Conservation (phyloP, 1,140 invertebrate genomes). For the Dryas iulia region DNA sequence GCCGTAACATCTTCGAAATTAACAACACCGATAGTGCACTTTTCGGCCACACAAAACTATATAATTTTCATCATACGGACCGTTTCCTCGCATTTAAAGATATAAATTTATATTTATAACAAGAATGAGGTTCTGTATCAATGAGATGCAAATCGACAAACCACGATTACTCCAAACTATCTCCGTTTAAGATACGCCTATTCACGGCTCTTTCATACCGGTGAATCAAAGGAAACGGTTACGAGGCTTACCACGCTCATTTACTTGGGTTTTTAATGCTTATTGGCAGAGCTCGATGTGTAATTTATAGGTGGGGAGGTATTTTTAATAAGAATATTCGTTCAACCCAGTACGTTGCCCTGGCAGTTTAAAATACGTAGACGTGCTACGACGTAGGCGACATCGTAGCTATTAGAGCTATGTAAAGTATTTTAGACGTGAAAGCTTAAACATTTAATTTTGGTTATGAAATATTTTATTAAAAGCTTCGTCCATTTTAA, state of each 20-base stretch:
- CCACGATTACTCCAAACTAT: neutral
- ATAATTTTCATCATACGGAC: neutral
- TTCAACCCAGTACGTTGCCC: neutral
- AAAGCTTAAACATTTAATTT: neutral
- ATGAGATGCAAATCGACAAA: neutral
- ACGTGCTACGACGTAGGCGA: constrained; percentile 2
- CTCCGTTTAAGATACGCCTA: neutral
- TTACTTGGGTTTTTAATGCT: neutral
- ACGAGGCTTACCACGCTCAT: neutral
- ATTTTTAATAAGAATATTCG: constrained; percentile 1
- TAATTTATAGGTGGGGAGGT: neutral
- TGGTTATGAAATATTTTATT: constrained; percentile 4
- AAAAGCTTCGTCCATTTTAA: neutral
- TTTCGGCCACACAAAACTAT: constrained; percentile 34
- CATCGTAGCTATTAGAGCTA: constrained; percentile 1
- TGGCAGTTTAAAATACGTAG: neutral
- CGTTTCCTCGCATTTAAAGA: neutral
- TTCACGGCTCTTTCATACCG: neutral
- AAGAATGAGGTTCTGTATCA: neutral
- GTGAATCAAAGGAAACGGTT: constrained; percentile 1
- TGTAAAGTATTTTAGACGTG: constrained; percentile 4
- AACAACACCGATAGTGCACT: constrained; percentile 68
- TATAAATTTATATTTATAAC: neutral
- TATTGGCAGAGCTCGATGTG: neutral
- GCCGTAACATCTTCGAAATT: constrained; percentile 73